Base-by-base conservation (phyloP, 2,888 invertebrate genomes). In the Cylindroiulus punctatus region DNA sequence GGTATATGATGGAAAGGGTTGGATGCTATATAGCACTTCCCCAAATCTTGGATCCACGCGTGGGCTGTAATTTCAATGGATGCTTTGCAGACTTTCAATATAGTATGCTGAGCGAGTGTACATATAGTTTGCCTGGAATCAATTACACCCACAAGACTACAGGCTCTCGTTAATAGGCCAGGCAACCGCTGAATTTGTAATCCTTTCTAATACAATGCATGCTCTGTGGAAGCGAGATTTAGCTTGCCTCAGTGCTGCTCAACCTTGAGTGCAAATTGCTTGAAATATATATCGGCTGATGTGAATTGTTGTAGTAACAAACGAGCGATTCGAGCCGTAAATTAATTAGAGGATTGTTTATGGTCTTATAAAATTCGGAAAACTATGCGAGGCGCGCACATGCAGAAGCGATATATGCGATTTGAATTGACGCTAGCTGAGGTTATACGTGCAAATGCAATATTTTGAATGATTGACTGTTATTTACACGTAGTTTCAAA, bases 21-120 rank as follows among this genome's bases (percentile, higher is more conserved):
- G 65, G 26, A 65, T 65, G 22, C 65, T 22, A n/a, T n/a, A n/a
- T n/a, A 65, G 26, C 65, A 26, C 19, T 65, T 65, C 8, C 22
- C 65, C 65, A 65, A 65, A 65, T 52, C 52, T 52, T 52, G 52
- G 52, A 52, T 65, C 65, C 65, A 65, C 65, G 65, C 26, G 65
- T 65, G 65, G 65, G 65, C 65, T 65, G 26, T 65, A 65, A 65
- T 65, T 65, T 65, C 65, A 65, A 65, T 65, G 65, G 65, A 65
- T 65, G 26, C 26, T 26, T 65, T 26, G 2, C 65, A 65, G 65
- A 65, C 65, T 65, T 26, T 22, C 26, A 7, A 65, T 65, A 65
- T 65, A 7, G 65, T 65, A 65, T 26, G 65, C 65, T 65, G 52
- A 52, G 7, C 52, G 52, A 52, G n/a, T n/a, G n/a, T n/a, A n/a